phyloP scores from a whole-genome alignment of 2,113 vertebrate genomes.

The Lonchura striata region DNA sequence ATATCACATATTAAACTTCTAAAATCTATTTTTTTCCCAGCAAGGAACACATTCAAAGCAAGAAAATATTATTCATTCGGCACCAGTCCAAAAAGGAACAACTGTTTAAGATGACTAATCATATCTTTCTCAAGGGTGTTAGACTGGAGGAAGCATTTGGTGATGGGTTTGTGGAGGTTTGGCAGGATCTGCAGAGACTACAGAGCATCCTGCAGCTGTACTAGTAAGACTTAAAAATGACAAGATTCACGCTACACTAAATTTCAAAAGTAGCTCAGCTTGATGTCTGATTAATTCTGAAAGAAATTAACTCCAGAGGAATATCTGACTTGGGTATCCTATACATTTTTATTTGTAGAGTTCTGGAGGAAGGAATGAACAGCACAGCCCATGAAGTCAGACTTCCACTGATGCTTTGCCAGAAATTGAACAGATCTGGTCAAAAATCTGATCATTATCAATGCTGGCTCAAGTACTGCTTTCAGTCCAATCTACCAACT shows the following conservation, averaged over 20 bases:
- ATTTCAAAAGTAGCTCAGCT: not conserved
- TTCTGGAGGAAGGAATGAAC: not conserved
- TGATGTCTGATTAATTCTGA: not conserved
- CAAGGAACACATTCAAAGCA: not conserved
- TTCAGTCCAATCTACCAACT: not conserved
- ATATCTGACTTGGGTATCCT: not conserved
- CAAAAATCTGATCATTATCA: not conserved
- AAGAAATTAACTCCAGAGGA: not conserved
- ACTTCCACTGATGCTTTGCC: not conserved
- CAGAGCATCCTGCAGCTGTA: not conserved
- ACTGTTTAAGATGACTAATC: not conserved
- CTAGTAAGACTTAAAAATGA: not conserved
- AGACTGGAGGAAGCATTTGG: not conserved
- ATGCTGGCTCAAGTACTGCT: not conserved
- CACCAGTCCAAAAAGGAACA: not conserved
- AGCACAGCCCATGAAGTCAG: too few relatives aligned
- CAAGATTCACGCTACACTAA: not conserved
- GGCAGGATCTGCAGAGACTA: not conserved
- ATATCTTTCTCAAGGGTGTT: not conserved
- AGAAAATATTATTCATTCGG: not conserved
- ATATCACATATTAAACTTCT: not conserved
- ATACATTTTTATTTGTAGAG: not conserved
- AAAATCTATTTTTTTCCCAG: too few relatives aligned
- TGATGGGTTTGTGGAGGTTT: not conserved
- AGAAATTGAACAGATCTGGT: not conserved